Evolutionary conservation across 1,140 invertebrate genomes (phyloP).

Genomic region (Ylistrum balloti): DNA sequence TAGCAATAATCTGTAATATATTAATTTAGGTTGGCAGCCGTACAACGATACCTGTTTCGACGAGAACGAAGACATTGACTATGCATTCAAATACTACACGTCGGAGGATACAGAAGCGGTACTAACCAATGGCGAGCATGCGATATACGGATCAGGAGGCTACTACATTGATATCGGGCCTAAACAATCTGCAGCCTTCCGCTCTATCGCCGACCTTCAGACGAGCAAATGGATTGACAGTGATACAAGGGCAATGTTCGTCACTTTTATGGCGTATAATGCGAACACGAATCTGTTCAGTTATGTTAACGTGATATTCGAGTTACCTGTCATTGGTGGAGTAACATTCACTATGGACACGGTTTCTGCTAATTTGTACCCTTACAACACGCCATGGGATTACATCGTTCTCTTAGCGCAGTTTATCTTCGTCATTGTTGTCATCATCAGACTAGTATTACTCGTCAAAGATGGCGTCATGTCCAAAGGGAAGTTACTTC

Average conservation of each 20-base stretch:
- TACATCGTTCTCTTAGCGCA: conserved; percentile 70
- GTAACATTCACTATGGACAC: not conserved
- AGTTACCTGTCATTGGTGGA: conserved; percentile 82
- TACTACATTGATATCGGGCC: conserved; percentile 59
- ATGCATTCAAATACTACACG: conserved; percentile 48
- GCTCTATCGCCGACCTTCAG: conserved; percentile 75
- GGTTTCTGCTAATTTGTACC: conserved; percentile 68
- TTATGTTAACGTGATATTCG: conserved; percentile 70
- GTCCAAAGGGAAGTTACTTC: not conserved
- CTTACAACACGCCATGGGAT: conserved; percentile 68
- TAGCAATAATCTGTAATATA: not conserved
- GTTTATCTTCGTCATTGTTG: conserved; percentile 67
- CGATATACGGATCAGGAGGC: conserved; percentile 47
- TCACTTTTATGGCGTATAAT: conserved; percentile 84
- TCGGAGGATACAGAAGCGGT: not conserved
- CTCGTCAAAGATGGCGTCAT: not conserved
- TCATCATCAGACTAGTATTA: conserved; percentile 55
- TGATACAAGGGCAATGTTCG: conserved; percentile 83
- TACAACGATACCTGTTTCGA: conserved; percentile 58
- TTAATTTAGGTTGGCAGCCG: conserved; percentile 50
- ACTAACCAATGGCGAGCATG: conserved; percentile 44
- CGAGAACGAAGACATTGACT: conserved; percentile 54
- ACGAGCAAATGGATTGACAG: conserved; percentile 83
- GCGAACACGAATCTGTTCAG: conserved; percentile 82
- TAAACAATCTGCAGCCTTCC: conserved; percentile 49